Evolutionary conservation across 2,113 vertebrate species (phyloP).

Genomic region (Chaenocephalus aceratus): DNA sequence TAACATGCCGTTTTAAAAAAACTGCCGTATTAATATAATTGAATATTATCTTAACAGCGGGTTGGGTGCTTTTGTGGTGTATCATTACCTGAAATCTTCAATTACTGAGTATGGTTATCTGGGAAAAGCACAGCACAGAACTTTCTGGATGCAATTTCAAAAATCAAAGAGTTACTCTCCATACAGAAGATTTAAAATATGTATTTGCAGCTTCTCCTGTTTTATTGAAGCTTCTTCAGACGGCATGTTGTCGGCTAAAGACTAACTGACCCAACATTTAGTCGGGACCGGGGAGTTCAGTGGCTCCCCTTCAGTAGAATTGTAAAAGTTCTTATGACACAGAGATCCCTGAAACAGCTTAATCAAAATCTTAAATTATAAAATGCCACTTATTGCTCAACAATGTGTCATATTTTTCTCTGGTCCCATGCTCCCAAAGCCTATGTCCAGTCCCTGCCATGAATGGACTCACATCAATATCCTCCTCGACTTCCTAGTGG

Average conservation of each 20-base stretch:
- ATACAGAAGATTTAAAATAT: background rate
- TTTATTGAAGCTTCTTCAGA: background rate
- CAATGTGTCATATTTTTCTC: background rate
- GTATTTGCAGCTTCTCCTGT: background rate
- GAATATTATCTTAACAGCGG: background rate
- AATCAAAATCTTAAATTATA: background rate
- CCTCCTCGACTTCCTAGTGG: background rate
- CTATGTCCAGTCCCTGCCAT: slow-evolving; percentile 8
- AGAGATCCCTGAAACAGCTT: background rate
- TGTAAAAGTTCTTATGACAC: too few species aligned
- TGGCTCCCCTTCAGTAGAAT: background rate
- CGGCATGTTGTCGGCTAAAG: background rate
- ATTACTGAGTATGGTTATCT: background rate
- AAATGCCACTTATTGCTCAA: background rate
- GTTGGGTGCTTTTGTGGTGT: background rate
- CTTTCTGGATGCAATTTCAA: background rate
- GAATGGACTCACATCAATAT: slow-evolving; percentile 1
- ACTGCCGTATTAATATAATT: background rate
- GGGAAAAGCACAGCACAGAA: background rate
- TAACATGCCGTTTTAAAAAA: background rate
- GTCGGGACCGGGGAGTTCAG: background rate
- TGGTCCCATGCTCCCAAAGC: background rate
- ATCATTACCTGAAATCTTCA: background rate
- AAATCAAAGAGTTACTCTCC: background rate
- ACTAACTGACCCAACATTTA: background rate